Evolutionary conservation across 2,113 vertebrate genomes (phyloP), one percentile per base, ranked within the genome.

Genomic region (Chaenocephalus aceratus): DNA sequence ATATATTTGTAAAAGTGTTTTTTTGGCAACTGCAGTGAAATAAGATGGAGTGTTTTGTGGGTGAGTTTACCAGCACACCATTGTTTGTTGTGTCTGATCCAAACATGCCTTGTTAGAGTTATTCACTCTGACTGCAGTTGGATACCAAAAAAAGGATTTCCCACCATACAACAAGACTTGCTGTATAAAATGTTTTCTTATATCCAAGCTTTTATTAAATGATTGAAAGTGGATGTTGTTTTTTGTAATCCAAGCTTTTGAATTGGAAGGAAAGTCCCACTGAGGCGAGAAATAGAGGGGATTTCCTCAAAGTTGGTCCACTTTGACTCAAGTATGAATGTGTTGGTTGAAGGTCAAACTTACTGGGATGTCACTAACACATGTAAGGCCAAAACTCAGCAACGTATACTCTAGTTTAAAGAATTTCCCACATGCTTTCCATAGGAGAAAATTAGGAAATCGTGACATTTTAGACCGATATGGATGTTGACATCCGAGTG

Each of bases 121-220:
- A 49, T 84, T 85, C 49, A 56, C 5, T 82, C 56, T 85, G 76
- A 64, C 67, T 81, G 73, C 75, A 67, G 75, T 65, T 45, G 63
- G 71, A 77, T 75, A 30, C 30, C 77, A 69, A 62, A 70, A 64
- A 75, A 88, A 62, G n/a, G 44, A 78, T 87, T 89, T 79, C 74
- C 58, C 73, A 70, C 81, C 57, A 78, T 84, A 72, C 54, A 82
- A 77, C 34, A 84, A 88, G 65, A 79, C 49, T 87, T 83, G 75
- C 81, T 93, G 83, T 90, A 86, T 80, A 68, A 75, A 64, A 74
- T 68, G 80, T 2, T 54, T 67, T 90, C 77, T 89, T 90, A 74
- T 90, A 91, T 82, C 46, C 64, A 75, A 82, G 86, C 82, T 91
- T 93, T 89, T 91, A 93, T 93, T 93, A 89, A 93, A 92, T 79